Base-by-base conservation (phyloP, 2,113 vertebrate species). In the Amia ocellicauda region DNA sequence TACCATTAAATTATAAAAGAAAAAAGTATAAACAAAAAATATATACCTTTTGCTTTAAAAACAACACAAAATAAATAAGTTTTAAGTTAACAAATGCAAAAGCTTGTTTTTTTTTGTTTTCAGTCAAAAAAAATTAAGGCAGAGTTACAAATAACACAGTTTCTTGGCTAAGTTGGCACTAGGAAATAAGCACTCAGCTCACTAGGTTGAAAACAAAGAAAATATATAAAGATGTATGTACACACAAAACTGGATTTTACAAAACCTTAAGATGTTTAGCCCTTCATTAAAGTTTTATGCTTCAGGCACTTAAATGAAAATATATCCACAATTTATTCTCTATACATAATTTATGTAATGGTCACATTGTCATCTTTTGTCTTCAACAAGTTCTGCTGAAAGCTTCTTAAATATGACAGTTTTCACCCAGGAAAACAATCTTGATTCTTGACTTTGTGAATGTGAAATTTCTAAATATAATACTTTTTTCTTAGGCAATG, bases 81-180 rank as follows among this genome's bases (percentile, higher is more conserved):
- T 71, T 89, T 89, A 86, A 90, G 76, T 89, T 87, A 86, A 86
- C 78, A 83, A 83, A 76, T 74, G 72, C 74, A 74, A 73, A 68
- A 74, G 62, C 55, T 63, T 63, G 63, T 49, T 69, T 63, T 69
- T 69, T 45, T 55, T 20, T 22, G 11, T 55, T 22, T 22, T 13
- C 62, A 54, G 66, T 56, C 64, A 64, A 51, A 52, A n/a, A n/a
- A 53, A 63, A 51, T 73, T 64, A 68, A 69, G 64, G 61, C 69
- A 52, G 65, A 63, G 13, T 26, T 60, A 42, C 16, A 64, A 7
- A 52, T 31, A 45, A 61, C 60, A 31, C 56, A 66, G 54, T 22
- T 47, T 45, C 29, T 11, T 53, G 20, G 24, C 63, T 62, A 67
- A 42, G 11, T 23, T 57, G 24, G 42, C 40, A 63, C 61, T 71